These are phyloP conservation scores for Cromileptes altivelis DNA, from an alignment of 2,113 vertebrate species.

Conservation along the genomic window DNA sequence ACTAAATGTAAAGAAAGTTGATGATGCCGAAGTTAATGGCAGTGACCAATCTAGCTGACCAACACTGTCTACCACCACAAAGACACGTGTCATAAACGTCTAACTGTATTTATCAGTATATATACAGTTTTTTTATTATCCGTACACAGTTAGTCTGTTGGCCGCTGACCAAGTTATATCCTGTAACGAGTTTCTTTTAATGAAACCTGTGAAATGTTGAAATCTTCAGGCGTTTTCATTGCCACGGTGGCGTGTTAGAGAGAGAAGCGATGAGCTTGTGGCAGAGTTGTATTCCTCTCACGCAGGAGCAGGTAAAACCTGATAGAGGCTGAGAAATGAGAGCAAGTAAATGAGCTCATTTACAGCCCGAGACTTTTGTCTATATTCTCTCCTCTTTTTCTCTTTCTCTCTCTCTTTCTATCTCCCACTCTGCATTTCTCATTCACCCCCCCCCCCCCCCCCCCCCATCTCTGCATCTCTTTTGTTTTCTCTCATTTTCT, in stretches of 20 bases:
- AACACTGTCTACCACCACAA: neutral
- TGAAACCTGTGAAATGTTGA: neutral
- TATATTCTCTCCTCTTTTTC: constrained; percentile 8
- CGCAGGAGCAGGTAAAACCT: constrained; percentile 59
- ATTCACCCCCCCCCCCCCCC: neutral
- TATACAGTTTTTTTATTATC: neutral
- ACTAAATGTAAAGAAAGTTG: neutral
- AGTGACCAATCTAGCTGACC: neutral
- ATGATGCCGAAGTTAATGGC: neutral
- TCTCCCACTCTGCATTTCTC: constrained; percentile 17
- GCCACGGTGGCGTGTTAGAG: neutral
- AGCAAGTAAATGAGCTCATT: constrained; percentile 79
- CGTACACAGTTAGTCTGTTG: neutral
- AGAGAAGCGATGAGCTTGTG: constrained; percentile 6
- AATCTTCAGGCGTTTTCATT: neutral
- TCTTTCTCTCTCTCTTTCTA: neutral
- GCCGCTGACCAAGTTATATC: neutral
- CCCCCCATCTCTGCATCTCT: neutral
- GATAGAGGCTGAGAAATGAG: constrained; percentile 60
- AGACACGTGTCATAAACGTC: neutral
- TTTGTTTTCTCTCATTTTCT: constrained; percentile 28
- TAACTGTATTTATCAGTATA: neutral
- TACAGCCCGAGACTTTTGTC: constrained; percentile 53
- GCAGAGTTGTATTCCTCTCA: constrained; percentile 60
- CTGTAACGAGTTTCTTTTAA: neutral